Conservation (phyloP, 2,797 vertebrate genomes). For the Cuculus canorus region DNA sequence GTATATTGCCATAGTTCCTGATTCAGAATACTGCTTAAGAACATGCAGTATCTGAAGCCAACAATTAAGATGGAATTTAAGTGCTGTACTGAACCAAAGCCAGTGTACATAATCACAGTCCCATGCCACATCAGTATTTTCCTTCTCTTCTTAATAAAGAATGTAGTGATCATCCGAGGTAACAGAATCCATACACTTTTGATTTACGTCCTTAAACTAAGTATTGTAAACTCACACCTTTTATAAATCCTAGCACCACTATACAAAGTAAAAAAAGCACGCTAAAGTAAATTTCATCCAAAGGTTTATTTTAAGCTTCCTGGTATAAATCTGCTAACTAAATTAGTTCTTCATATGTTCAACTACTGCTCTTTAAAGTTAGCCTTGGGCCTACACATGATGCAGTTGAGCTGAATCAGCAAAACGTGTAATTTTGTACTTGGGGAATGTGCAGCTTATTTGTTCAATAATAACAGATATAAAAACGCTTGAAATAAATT, state of each 20-base stretch:
- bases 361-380: background rate
- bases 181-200: background rate
- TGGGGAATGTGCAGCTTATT: background rate
- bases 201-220: conserved; percentile 7
- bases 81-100: background rate
- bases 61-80: background rate
- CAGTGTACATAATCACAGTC: background rate
- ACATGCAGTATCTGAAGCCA: background rate
- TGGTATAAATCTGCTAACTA: background rate
- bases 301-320: background rate
- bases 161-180: background rate
- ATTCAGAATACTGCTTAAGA: background rate
- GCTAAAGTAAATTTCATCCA: background rate
- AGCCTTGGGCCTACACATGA: background rate
- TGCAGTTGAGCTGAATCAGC: background rate
- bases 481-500: background rate
- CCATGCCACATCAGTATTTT: background rate
- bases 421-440: background rate
- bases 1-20: background rate
- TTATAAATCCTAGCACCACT: background rate
- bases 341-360: background rate
- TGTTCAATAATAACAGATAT: background rate
- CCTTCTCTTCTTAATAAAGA: background rate
- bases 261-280: background rate
- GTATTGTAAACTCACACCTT: background rate